Base-by-base conservation (phyloP, 2,797 vertebrate species). In the Pogoniulus pusillus region DNA sequence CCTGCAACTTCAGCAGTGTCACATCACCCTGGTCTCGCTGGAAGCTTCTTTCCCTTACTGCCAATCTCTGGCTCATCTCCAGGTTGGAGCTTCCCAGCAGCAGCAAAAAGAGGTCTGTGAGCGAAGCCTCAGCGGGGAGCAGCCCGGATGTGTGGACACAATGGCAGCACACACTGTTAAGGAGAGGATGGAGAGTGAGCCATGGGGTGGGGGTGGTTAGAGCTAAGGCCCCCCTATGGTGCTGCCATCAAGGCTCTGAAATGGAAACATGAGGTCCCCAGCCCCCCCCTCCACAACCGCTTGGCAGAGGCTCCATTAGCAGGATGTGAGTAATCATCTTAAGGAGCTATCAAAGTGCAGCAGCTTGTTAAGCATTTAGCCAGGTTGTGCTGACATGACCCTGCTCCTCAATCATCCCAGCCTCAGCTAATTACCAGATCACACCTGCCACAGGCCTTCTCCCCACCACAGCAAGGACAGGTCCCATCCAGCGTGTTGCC, bases 321-420 rank as follows among this genome's bases (percentile, higher is more conserved):
- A 83, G 91, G 74, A 80, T 93, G 91, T 82, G 87, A 88, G 91
- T 91, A 85, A 93, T 93, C 91, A 89, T 69, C 90, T 82, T 72
- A 86, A 94, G 78, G 49, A 93, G 91, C 88, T 80, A 81, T 89
- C 82, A 53, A 70, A 91, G 85, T 41, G 62, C 82, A 75, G 26
- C 91, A 73, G 93, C 91, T 88, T 85, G 93, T 92, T 85, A 80
- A 94, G 81, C 91, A 13, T 80, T 94, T 91, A 93, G 87, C 93
- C 88, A 65, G 93, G 93, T 64, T 91, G 85, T 77, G 93, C 93
- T n/a, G 85, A 69, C 77, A 27, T 77, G 88, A 93, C 91, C 91
- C 29, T 58, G 12, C 73, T 82, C 82, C 85, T 91, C 93, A 88
- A 86, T 91, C 93, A 91, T 88, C 93, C 80, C 71, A 43, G 79